These are phyloP conservation scores for Pangasianodon gigas DNA, from an alignment of 2,113 vertebrate species.

Conservation along the genomic window DNA sequence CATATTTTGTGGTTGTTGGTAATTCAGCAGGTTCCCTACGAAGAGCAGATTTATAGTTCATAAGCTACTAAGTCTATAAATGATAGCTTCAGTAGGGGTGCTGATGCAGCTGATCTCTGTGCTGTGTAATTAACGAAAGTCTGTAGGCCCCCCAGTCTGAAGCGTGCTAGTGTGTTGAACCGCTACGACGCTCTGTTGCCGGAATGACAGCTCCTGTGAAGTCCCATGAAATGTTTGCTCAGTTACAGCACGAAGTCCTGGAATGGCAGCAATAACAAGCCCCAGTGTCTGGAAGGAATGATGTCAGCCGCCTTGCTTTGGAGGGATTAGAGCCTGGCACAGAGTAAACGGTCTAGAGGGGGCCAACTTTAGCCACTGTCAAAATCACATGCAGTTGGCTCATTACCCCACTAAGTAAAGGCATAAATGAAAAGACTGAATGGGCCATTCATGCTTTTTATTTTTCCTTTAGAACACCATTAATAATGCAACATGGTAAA, in stretches of 20 bases:
- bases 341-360: slow-evolving; percentile 19
- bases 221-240: slow-evolving; percentile 52
- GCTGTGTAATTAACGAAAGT: slow-evolving; percentile 44
- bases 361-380: slow-evolving; percentile 42
- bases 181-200: slow-evolving; percentile 19
- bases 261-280: slow-evolving; percentile 56
- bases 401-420: slow-evolving; percentile 38
- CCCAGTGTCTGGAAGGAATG: slow-evolving; percentile 52
- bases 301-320: slow-evolving; percentile 52
- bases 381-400: slow-evolving; percentile 50
- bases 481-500: slow-evolving; percentile 47
- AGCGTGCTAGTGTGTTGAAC: slow-evolving; percentile 31
- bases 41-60: slow-evolving; percentile 28
- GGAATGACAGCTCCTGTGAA: slow-evolving; percentile 51
- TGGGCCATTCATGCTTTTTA: slow-evolving; percentile 49
- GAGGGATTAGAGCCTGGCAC: slow-evolving; percentile 51
- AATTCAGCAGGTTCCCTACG: slow-evolving; percentile 23
- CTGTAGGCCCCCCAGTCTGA: slow-evolving; percentile 7
- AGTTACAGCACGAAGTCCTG: slow-evolving; percentile 50
- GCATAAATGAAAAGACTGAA: slow-evolving; percentile 46
- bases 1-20: slow-evolving; percentile 12
- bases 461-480: slow-evolving; percentile 34
- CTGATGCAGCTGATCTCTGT: slow-evolving; percentile 26
- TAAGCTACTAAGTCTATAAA: slow-evolving; percentile 33
- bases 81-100: slow-evolving; percentile 24